Base-by-base conservation (phyloP, 2,888 invertebrate species). In the Lomographa bimaculata region DNA sequence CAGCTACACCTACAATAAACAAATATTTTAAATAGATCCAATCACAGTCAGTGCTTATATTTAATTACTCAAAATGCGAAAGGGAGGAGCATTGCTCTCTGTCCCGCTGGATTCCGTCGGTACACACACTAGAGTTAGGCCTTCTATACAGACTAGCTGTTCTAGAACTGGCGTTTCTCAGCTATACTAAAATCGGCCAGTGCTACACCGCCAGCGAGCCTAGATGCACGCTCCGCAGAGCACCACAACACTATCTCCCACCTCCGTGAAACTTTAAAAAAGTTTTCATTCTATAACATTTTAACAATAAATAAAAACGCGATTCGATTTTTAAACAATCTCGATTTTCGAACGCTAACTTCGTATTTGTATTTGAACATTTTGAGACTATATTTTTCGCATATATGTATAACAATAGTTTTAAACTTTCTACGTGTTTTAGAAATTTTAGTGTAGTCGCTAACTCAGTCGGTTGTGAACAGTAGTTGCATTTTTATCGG, bases 81-180 rank as follows among this genome's bases (percentile, higher is more conserved):
- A n/a, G n/a, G n/a, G 14, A 14, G 14, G 14, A 14, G 14, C 16
- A 14, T 25, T 21, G 10, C 39, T 30, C 44, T 23, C 30, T 0
- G 19, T 34, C 44, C 7, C 32, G 5, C 26, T 5, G 8, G 10
- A 17, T n/a, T 14, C 23, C 14, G 14, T 14, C 14, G 14, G 14
- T 4, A 27, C 23, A 11, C 27, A 10, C 21, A 18, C 17, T 23
- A 30, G 54, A 52, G 39, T 33, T 28, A 62, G 59, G 50, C 50
- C 57, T 46, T 55, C 21, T 19, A 6, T 29, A 20, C 11, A 14
- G 32, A 16, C 14, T 26, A 71, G 60, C 71, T 77, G 76, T 73
- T 63, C 83, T 82, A 85, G 84, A 82, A 74, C 71, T 70, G 66
- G 64, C 60, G 49, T 81, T 79, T 77, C 80, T 78, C 67, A 58